These are phyloP conservation scores for Lomographa bimaculata DNA, from an alignment of 2,888 invertebrate genomes.

Conservation along the genomic window DNA sequence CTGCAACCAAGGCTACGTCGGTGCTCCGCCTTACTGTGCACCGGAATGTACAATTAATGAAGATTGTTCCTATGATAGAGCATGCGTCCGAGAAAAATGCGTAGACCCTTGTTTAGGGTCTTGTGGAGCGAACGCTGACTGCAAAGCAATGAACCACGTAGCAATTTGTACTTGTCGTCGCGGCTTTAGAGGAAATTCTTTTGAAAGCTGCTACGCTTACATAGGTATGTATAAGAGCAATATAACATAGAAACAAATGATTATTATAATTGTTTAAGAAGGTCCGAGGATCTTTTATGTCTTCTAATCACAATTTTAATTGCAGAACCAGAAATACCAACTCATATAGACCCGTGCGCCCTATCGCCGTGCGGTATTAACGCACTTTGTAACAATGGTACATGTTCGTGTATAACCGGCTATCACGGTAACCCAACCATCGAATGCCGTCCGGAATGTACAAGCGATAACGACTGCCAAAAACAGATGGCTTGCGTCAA, in stretches of 20 bases:
- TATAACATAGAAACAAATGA: too few relatives aligned
- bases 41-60: conserved; percentile 91
- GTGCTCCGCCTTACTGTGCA: conserved; percentile 88
- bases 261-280: too few relatives aligned
- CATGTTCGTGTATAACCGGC: conserved; percentile 85
- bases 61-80: conserved; percentile 88
- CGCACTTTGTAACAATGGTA: conserved; percentile 81
- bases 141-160: conserved; percentile 88
- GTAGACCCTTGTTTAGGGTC: conserved; percentile 88
- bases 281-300: too few relatives aligned
- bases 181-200: conserved; percentile 89
- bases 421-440: conserved; percentile 87
- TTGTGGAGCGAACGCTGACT: conserved; percentile 88
- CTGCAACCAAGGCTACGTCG: conserved; percentile 86
- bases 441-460: conserved; percentile 91
- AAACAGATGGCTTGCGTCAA: conserved; percentile 88
- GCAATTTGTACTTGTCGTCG: conserved; percentile 89
- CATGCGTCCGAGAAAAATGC: conserved; percentile 90
- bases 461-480: conserved; percentile 88
- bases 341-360: conserved; percentile 80
- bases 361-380: conserved; percentile 87
- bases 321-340: conserved; percentile 60
- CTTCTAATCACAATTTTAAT: conserved; percentile 3
- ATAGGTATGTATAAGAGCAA: conserved; percentile 57
- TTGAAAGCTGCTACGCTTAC: conserved; percentile 73